Evolutionary conservation across 1,140 invertebrate species (phyloP), one percentile per base, ranked within the genome.

Genomic region (Neodiprion fabricii): DNA sequence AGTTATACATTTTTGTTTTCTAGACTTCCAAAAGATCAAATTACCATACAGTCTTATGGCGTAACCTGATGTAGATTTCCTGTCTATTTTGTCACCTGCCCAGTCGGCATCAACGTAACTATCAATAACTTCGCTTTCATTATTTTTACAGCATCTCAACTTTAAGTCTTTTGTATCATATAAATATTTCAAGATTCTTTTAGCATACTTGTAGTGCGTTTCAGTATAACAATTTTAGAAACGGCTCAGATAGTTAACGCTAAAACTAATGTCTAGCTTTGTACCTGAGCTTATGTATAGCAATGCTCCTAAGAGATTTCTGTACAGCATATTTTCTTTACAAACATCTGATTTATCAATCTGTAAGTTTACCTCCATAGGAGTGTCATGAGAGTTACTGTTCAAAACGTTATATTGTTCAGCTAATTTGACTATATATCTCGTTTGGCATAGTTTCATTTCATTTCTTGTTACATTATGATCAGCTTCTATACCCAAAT

Each of bases 191-290:
- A 85, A 73, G 0, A 84, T 73, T 69, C 80, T 70, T 72, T 83
- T 85, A 5, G 77, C 77, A 76, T 76, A 76, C 76, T 73, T 12
- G 76, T 79, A 83, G 71, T 85, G 82, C 47, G 72, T 17, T 73
- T 76, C 72, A 28, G 75, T 75, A 17, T 80, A 80, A 72, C 81
- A 74, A 12, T 74, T 61, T 67, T 70, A 72, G 74, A 81, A 87
- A 71, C 75, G 53, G 75, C 78, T 80, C n/a, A 85, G 75, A 1
- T 48, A 75, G 70, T 78, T 83, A 47, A 84, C 83, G 4, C 83
- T 79, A 80, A 80, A 87, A 1, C 79, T 65, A n/a, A 89, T 85
- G 70, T 88, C 85, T 1, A 86, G 87, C 71, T 85, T 78, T 7
- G 85, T 86, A 28, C 72, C 77, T 21, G 81, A 74, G 0, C 83